Evolutionary conservation across 2,888 invertebrate species (phyloP), one percentile per base, ranked within the genome.

Genomic region (Cerastis leucographa): DNA sequence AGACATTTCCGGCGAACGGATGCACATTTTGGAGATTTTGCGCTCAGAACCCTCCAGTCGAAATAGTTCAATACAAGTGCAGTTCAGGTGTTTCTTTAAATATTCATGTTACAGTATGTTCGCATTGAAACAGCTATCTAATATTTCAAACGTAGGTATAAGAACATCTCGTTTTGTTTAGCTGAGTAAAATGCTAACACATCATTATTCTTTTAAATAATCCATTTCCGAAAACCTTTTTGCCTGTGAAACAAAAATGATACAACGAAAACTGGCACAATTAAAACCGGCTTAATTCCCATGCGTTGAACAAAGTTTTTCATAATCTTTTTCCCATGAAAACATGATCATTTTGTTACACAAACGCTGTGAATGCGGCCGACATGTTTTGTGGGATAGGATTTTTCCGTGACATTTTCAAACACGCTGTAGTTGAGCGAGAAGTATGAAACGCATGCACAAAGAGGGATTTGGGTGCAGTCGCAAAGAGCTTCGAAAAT

Each of bases 11-110:
- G 93, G 89, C 86, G 89, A 91, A 91, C 92, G 93, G 90, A 94
- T 94, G 94, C 93, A 95, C 94, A 95, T 95, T 96, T 95, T 93
- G 94, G 93, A 95, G 94, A 95, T 95, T 94, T 95, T 91, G 90
- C 89, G 92, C 92, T 93, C 92, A 90, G 86, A 91, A 90, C 89
- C 76, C 88, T 87, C 88, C 90, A 91, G 89, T 92, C 91, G 91
- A 92, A 93, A 94, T 93, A 92, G 91, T 93, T 93, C 93, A 91
- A 94, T 94, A 91, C 90, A 85, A 89, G 89, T 87, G 80, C 80
- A 84, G 81, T 89, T 85, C 89, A 91, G 90, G 90, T 89, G 83
- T 87, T 91, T 91, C 91, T 91, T 91, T 93, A 94, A 93, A 94
- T 92, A 93, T 93, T 88, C 85, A 85, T 87, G 67, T 56, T 90